Conservation (phyloP, 1,140 invertebrate genomes). For the Cyphomyrmex costatus region DNA sequence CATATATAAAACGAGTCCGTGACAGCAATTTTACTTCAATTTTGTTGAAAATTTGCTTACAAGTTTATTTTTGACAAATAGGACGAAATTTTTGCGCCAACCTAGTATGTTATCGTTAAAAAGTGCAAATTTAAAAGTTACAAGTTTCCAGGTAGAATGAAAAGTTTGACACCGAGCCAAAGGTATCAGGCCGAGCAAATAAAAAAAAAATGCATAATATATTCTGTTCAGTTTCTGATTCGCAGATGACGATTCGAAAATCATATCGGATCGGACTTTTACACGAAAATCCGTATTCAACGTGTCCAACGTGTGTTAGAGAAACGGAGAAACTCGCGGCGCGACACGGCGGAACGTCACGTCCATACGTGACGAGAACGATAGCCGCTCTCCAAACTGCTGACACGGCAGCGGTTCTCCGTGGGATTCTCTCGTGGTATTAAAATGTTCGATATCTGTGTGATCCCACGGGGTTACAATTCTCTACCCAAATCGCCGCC, state of each 20-base stretch:
- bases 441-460: conserved; percentile 51
- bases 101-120: not conserved
- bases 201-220: conserved; percentile 2
- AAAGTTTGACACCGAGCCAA: not conserved
- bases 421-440: conserved; percentile 26
- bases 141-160: not conserved
- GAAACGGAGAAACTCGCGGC: conserved; percentile 19
- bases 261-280: conserved; percentile 36
- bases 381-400: conserved; percentile 40
- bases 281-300: not conserved
- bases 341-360: conserved; percentile 23
- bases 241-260: conserved; percentile 13
- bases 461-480: not conserved
- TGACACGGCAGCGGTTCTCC: conserved; percentile 7
- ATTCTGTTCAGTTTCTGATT: conserved; percentile 7
- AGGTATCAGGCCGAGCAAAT: not conserved
- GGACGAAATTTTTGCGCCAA: not conserved
- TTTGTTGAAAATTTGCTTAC: conserved; percentile 1
- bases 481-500: not conserved
- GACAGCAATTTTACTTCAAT: not conserved
- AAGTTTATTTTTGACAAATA: conserved; percentile 8
- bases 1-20: no score
- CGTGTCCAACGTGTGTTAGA: not conserved
- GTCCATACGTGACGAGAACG: conserved; percentile 54
- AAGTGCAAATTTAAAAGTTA: not conserved